phyloP scores from a whole-genome alignment of 2,797 vertebrate genomes.

The Microctenopoma stevenorrisi region DNA sequence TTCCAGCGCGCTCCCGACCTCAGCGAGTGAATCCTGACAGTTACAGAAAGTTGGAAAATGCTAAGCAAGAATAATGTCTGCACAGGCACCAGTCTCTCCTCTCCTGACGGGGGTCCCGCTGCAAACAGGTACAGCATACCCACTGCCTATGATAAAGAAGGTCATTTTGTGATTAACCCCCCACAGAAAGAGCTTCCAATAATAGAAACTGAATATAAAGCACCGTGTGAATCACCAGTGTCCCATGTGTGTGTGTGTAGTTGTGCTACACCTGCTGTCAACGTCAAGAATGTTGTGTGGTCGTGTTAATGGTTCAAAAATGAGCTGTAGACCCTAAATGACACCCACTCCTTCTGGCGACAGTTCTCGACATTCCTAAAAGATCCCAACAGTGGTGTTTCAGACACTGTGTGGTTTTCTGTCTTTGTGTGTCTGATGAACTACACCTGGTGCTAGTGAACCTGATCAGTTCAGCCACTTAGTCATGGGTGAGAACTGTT shows the following conservation, averaged over 20 bases:
- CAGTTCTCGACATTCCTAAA: no score
- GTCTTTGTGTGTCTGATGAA: background rate
- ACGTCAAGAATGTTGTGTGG: no score
- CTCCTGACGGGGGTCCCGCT: no score
- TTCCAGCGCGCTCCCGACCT: background rate
- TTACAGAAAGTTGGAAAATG: no score
- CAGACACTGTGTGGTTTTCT: no score
- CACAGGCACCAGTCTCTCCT: no score
- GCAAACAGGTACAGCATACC: no score
- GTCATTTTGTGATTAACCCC: background rate
- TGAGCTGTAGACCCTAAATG: background rate
- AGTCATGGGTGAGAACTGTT: background rate
- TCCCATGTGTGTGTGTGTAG: no score
- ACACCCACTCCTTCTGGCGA: no score
- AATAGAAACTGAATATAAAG: background rate
- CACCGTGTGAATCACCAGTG: background rate
- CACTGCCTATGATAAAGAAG: background rate
- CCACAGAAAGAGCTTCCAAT: background rate
- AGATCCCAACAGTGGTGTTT: no score
- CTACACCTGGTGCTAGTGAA: background rate
- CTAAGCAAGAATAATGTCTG: no score
- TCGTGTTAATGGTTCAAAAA: background rate
- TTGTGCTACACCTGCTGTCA: no score
- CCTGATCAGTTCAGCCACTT: background rate
- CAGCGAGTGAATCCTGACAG: background rate